Evolutionary conservation across 2,113 vertebrate species (phyloP).

Genomic region (Speoplatyrhinus poulsoni): DNA sequence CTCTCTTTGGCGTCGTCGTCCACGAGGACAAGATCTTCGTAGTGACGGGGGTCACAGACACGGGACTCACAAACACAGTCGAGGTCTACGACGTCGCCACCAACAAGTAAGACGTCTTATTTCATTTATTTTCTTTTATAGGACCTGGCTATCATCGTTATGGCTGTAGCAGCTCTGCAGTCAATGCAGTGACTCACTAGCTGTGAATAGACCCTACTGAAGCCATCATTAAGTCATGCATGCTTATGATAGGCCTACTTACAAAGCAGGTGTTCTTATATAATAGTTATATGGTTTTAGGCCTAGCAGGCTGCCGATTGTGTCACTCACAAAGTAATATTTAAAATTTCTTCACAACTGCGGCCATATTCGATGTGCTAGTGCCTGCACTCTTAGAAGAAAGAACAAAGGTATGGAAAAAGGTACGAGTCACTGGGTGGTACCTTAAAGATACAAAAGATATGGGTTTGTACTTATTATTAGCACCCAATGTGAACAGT

Average conservation of each 20-base stretch:
- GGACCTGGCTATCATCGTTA: not conserved
- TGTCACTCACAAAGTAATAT: not conserved
- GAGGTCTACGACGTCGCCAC: conserved; percentile 88
- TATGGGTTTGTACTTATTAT: too few species aligned
- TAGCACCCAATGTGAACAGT: too few species aligned
- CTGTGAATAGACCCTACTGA: conserved; percentile 2
- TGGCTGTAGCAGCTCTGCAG: conserved; percentile 29
- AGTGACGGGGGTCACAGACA: conserved; percentile 88
- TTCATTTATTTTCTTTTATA: conserved; percentile 10
- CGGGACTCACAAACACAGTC: conserved; percentile 83
- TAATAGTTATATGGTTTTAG: too few species aligned
- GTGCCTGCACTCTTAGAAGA: too few species aligned
- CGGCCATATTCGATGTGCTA: too few species aligned
- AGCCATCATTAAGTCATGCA: conserved; percentile 30
- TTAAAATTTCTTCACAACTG: not conserved
- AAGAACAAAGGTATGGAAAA: too few species aligned
- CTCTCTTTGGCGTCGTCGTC: conserved; percentile 85
- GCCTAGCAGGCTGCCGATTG: not conserved
- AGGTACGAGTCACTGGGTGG: too few species aligned
- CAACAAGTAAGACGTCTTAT: conserved; percentile 79
- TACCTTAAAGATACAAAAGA: too few species aligned
- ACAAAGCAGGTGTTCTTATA: not conserved
- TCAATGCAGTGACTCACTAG: conserved; percentile 30
- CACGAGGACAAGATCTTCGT: conserved; percentile 87
- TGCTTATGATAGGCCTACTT: conserved; percentile 13